Evolutionary conservation across 2,797 vertebrate genomes (phyloP), one percentile per base, ranked within the genome.

Genomic region (Botia almorhae): DNA sequence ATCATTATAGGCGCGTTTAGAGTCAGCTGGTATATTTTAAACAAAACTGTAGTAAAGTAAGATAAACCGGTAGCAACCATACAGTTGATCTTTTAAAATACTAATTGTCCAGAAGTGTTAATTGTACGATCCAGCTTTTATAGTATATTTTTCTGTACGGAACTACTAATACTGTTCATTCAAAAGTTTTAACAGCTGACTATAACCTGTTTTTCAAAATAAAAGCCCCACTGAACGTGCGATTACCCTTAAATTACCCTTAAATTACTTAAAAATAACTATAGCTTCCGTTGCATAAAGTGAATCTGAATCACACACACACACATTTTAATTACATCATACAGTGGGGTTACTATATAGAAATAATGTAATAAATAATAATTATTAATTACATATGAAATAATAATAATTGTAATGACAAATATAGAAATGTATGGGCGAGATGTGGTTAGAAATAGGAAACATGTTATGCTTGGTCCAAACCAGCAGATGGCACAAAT

Each of bases 401-500:
- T n/a, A n/a, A n/a, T n/a, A n/a, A n/a, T n/a, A n/a, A n/a, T n/a
- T 29, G 29, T 29, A 29, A 29, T 2, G 29, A 4, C 29, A 29
- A 29, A 29, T 29, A 29, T 29, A 29, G 2, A n/a, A 64, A 51
- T 64, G 0, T 39, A 23, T 23, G 46, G 2, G 46, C 19, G 21
- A 51, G 17, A 13, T 17, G 11, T 26, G 56, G 10, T 39, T 13
- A 55, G 48, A 39, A 14, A 16, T 1, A 26, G 61, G 67, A n/a
- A 48, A 58, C 3, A 19, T 58, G 51, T 36, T 14, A 56, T 77
- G 53, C 21, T 69, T 69, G 10, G 21, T 48, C 29, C 21, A 16
- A 55, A 46, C 36, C 75, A 69, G 64, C 75, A 77, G 64, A 77
- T 77, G 75, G 64, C 75, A 77, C 36, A 69, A 69, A 77, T 36